Base-by-base conservation (phyloP, 92 coral and sea anemone species). In the Parazoanthus atlanticus region DNA sequence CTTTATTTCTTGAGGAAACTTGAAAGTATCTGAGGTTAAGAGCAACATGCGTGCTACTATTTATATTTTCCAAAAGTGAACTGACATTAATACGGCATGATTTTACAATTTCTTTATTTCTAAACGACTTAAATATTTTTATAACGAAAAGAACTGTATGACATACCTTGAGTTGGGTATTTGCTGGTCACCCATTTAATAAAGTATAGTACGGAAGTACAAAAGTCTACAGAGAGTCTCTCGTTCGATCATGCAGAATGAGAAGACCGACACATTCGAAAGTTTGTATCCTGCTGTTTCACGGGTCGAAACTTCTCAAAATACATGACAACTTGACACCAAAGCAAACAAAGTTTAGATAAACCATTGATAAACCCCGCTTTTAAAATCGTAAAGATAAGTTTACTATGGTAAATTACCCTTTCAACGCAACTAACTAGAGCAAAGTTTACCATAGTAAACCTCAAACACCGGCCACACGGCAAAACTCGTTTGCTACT, bases 361-460 rank as follows among this genome's bases (percentile, higher is more conserved):
- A 76, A 76, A 76, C 81, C 81, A 76, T 76, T 76, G 81, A 76
- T 76, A 76, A 40, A 76, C 81, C 81, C 12, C 81, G 81, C 2
- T 76, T 76, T 76, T 76, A 76, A 76, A 76, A 76, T 76, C 81
- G 81, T 76, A 76, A 76, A 76, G 81, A 76, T 76, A 76, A 76
- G 81, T 76, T 76, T 76, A 76, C 49, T 76, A 76, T 76, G 4
- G 80, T 76, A 76, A 76, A 76, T 76, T 76, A 3, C 81, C 81
- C 61, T 76, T 76, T 76, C 81, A 76, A 76, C 81, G 81, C 81
- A 76, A 76, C 81, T 76, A 76, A 76, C 80, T 76, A 76, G 0
- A 1, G 80, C 80, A 76, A 76, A 38, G 0, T 76, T 76, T 76
- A 76, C 80, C 80, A 36, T 76, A 76, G 80, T 76, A 76, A 76